Conservation (phyloP, 1,140 invertebrate species). For the Drosophila ogumai region DNA sequence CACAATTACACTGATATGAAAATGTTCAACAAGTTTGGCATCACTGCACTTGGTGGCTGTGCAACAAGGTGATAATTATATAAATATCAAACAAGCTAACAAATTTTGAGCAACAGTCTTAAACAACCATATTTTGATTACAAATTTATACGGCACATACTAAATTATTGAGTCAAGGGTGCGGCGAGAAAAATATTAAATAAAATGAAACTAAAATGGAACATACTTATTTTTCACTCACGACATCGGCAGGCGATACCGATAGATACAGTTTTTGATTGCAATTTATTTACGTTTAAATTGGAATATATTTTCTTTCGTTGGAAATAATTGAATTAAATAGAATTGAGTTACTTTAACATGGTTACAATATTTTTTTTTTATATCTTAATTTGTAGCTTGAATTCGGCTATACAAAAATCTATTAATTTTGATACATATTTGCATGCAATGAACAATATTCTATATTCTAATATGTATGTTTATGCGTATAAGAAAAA, state of each 20-base stretch:
- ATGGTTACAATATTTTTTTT: no score
- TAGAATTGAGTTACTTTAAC: no score
- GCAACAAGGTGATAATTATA: conserved; percentile 28
- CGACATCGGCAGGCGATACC: conserved; percentile 7
- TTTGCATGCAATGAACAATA: no score
- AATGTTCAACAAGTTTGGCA: conserved; percentile 24
- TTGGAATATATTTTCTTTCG: neutral
- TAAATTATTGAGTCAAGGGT: conserved; percentile 52
- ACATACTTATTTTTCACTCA: neutral
- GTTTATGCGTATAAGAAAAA: no score
- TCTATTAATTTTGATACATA: no score
- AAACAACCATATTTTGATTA: conserved; percentile 50
- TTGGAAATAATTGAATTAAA: no score
- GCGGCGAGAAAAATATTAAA: conserved; percentile 8
- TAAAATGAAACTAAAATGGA: conserved; percentile 17
- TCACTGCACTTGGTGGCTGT: conserved; percentile 8
- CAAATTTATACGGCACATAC: conserved; percentile 54
- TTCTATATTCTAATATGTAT: no score
- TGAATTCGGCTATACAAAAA: no score
- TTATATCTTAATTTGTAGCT: no score
- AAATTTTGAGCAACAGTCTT: conserved; percentile 37
- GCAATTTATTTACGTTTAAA: neutral
- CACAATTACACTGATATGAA: conserved; percentile 29
- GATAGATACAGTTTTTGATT: neutral
- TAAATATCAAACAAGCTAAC: conserved; percentile 31